Conservation (phyloP, 1,140 invertebrate genomes). For the Bombus cullumanus region DNA sequence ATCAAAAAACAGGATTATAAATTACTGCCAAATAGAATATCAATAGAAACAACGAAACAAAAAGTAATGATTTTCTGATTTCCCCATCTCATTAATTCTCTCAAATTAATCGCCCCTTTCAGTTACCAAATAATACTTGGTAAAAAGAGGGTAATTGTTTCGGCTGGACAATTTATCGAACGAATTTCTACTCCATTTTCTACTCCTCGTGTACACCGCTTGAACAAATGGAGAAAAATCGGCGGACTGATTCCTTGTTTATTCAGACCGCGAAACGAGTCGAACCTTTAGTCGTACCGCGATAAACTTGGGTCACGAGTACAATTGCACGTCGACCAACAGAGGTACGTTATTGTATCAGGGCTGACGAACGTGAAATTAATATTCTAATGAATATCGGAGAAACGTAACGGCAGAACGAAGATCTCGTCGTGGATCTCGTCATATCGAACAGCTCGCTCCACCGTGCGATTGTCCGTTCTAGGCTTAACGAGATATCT, state of each 20-base stretch:
- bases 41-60: background rate
- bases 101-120: background rate
- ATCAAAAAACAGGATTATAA: background rate
- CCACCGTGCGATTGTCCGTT: slow-evolving; percentile 52
- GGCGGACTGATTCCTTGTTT: slow-evolving; percentile 4
- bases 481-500: slow-evolving; percentile 67
- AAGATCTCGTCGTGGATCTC: slow-evolving; percentile 58
- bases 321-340: background rate
- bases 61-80: background rate
- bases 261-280: background rate
- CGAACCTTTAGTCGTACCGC: background rate
- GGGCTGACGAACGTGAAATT: slow-evolving; percentile 47
- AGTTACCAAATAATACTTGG: background rate
- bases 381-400: slow-evolving; percentile 67
- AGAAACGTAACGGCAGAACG: slow-evolving; percentile 47
- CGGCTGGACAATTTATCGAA: background rate
- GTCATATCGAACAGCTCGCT: slow-evolving; percentile 45
- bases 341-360: background rate
- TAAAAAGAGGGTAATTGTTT: slow-evolving; percentile 4
- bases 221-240: background rate
- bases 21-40: too few species aligned
- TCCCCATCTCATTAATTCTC: background rate
- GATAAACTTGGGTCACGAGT: background rate
- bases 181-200: background rate
- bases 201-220: background rate